Conservation (phyloP, 1,140 invertebrate genomes). For the Hyposmocoma kahamanoa region DNA sequence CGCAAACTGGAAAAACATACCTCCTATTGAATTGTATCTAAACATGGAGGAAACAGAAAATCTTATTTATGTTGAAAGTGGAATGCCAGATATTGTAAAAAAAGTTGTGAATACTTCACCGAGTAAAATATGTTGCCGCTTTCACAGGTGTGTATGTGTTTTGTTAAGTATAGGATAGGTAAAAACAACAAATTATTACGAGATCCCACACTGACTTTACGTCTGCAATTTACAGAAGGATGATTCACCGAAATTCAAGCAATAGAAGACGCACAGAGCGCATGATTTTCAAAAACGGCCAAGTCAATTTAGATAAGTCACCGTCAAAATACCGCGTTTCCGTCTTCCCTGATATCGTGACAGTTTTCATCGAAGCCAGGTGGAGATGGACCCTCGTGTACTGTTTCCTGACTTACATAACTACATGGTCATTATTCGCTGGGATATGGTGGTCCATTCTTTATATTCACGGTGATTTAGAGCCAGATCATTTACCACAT, state of each 20-base stretch:
- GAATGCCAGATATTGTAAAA: too few relatives aligned
- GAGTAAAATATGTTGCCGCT: too few relatives aligned
- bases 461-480: slow-evolving; percentile 78
- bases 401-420: slow-evolving; percentile 78
- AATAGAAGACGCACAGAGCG: slow-evolving; percentile 30
- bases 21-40: too few relatives aligned
- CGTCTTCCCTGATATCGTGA: slow-evolving; percentile 74
- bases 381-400: slow-evolving; percentile 82
- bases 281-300: slow-evolving; percentile 79
- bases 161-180: too few relatives aligned
- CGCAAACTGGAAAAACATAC: too few relatives aligned
- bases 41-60: too few relatives aligned
- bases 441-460: slow-evolving; percentile 78
- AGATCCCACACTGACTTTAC: too few relatives aligned
- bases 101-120: too few relatives aligned
- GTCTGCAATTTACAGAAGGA: slow-evolving; percentile 28
- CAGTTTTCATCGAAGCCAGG: slow-evolving; percentile 69
- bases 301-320: slow-evolving; percentile 78
- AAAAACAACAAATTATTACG: too few relatives aligned
- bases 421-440: slow-evolving; percentile 79
- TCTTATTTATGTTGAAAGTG: too few relatives aligned
- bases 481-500: slow-evolving; percentile 41
- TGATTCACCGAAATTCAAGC: slow-evolving; percentile 17
- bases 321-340: slow-evolving; percentile 69
- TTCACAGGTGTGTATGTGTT: too few relatives aligned